A percentile compares a stretch with the other conserved stretches of the same genome.
Evolutionary conservation across 2,797 vertebrate genomes (phyloP).

Genomic region (Thalassophryne amazonica): DNA sequence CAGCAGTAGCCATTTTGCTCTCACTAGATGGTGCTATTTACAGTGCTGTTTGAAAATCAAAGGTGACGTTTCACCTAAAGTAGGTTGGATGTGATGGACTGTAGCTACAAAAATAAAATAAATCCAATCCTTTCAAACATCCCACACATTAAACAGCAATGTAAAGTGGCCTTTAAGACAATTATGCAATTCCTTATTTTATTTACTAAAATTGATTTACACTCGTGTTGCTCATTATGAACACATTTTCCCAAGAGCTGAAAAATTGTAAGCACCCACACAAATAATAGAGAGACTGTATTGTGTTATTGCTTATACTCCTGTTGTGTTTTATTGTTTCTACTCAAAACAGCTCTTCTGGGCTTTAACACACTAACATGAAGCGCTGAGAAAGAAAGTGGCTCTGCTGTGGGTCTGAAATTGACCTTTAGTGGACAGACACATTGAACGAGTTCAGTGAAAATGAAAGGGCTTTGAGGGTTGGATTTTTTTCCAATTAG

Average conservation of each 20-base stretch:
- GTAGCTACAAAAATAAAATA: slow-evolving; percentile 12
- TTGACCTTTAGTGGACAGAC: slow-evolving; percentile 61
- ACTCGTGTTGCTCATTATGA: slow-evolving; percentile 1
- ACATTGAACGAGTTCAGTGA: slow-evolving; percentile 49
- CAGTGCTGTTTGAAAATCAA: slow-evolving; percentile 30
- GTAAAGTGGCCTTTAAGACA: not conserved
- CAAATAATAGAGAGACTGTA: not conserved
- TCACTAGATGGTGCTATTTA: slow-evolving; percentile 78
- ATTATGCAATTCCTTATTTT: slow-evolving; percentile 1
- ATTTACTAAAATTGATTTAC: not conserved
- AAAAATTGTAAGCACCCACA: not conserved
- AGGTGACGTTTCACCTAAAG: slow-evolving; percentile 8
- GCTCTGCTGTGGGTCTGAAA: slow-evolving; percentile 20
- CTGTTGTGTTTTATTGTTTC: not conserved
- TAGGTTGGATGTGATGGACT: slow-evolving; percentile 9
- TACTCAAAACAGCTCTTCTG: not conserved
- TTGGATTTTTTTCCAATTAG: slow-evolving; percentile 68
- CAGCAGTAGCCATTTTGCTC: not conserved
- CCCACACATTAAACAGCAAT: not conserved
- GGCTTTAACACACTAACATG: slow-evolving; percentile 11
- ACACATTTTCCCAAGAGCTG: not conserved
- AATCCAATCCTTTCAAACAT: not conserved
- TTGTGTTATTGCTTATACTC: not conserved
- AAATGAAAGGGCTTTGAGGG: slow-evolving; percentile 65
- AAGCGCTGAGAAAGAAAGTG: slow-evolving; percentile 22